Evolutionary conservation across 1,140 invertebrate genomes (phyloP).

Genomic region (Papilio xuthus): DNA sequence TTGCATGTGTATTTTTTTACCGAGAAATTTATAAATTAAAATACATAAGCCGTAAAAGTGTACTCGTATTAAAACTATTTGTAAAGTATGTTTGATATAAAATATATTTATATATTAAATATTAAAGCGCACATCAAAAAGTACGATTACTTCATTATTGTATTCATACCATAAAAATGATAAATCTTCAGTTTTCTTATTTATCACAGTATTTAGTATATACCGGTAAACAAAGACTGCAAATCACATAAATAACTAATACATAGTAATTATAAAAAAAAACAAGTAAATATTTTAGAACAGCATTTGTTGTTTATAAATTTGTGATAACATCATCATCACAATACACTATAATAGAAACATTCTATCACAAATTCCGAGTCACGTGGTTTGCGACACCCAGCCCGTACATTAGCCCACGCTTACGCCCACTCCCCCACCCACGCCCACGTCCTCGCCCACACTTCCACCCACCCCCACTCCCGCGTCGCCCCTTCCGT

Average conservation of each 20-base stretch:
- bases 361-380: not conserved
- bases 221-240: not conserved
- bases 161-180: not conserved
- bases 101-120: not conserved
- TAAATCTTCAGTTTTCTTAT: too few species aligned
- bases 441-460: too few species aligned
- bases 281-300: not conserved
- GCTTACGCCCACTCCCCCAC: too few species aligned
- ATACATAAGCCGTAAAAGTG: not conserved
- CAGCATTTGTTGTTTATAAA: not conserved
- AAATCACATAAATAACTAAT: not conserved
- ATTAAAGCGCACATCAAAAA: not conserved
- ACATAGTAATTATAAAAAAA: conserved; percentile 4
- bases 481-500: too few species aligned
- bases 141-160: not conserved
- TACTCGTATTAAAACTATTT: not conserved
- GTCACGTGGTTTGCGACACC: too few species aligned
- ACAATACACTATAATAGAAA: not conserved
- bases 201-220: too few species aligned
- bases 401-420: too few species aligned
- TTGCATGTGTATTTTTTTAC: not conserved
- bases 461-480: too few species aligned
- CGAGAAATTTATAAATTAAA: not conserved
- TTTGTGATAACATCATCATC: not conserved
- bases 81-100: not conserved